A percentile compares a stretch with the other conserved stretches of the same genome.
These are phyloP conservation scores for Elymnias hypermnestra DNA, from an alignment of 1,140 invertebrate species.

Conservation along the genomic window DNA sequence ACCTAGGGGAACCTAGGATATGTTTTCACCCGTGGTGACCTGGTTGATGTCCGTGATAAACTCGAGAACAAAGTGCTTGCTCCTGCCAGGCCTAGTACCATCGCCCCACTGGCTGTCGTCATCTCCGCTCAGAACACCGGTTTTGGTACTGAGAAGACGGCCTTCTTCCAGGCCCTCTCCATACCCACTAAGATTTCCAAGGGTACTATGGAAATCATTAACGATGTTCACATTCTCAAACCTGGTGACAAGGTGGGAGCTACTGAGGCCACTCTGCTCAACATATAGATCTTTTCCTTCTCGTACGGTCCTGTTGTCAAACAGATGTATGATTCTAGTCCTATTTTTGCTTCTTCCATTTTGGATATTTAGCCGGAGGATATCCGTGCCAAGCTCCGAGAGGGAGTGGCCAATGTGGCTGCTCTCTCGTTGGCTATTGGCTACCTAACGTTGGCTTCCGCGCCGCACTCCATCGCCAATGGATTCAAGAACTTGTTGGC, in stretches of 20 bases:
- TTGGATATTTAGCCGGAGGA: conserved; percentile 99
- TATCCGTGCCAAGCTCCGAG: conserved; percentile 91
- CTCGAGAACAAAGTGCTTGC: conserved; percentile 98
- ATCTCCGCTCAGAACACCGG: conserved; percentile 99
- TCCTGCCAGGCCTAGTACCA: conserved; percentile 96
- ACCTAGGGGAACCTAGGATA: too few relatives aligned
- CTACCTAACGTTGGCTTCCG: conserved; percentile 97
- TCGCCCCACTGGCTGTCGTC: conserved; percentile 96
- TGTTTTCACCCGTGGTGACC: too few relatives aligned
- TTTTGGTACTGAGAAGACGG: conserved; percentile 99
- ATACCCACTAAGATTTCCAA: conserved; percentile 99
- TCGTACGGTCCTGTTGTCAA: conserved; percentile 97
- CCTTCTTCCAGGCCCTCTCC: conserved; percentile 99
- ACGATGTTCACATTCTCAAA: conserved; percentile 97
- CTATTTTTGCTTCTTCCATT: conserved; percentile 96
- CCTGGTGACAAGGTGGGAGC: conserved; percentile 98
- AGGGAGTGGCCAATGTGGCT: conserved; percentile 95
- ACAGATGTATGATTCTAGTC: conserved; percentile 98
- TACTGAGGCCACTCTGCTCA: conserved; percentile 98
- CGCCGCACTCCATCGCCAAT: conserved; percentile 97
- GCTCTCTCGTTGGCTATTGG: conserved; percentile 95
- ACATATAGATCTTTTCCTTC: conserved; percentile 99
- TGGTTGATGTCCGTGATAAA: conserved; percentile 91
- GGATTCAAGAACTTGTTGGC: conserved; percentile 99
- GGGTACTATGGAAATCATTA: conserved; percentile 99